Evolutionary conservation across 2,888 invertebrate species (phyloP).

Genomic region (Luperina testacea): DNA sequence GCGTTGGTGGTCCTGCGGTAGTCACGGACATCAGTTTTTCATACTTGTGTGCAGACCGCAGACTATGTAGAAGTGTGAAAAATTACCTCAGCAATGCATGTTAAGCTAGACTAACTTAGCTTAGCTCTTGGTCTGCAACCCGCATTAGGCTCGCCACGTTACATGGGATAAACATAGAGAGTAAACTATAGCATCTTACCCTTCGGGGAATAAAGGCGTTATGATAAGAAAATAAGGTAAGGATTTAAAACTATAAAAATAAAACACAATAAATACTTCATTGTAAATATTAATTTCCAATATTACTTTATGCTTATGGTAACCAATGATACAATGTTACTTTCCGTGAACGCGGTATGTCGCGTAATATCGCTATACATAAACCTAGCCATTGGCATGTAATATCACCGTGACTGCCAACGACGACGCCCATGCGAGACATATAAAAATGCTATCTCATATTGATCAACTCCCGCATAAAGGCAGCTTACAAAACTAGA

Average conservation of each 20-base stretch:
- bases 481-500: slow-evolving; percentile 84
- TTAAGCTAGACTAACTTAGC: too few relatives aligned
- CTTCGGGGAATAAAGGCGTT: neutral
- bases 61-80: too few relatives aligned
- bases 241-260: slow-evolving; percentile 32
- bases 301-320: slow-evolving; percentile 89
- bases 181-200: neutral
- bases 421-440: slow-evolving; percentile 79
- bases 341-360: slow-evolving; percentile 74
- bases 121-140: too few relatives aligned
- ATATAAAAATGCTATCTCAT: slow-evolving; percentile 68
- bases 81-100: too few relatives aligned
- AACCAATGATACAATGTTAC: slow-evolving; percentile 89
- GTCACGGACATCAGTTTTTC: too few relatives aligned
- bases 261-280: slow-evolving; percentile 72
- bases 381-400: slow-evolving; percentile 84
- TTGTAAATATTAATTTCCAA: slow-evolving; percentile 90
- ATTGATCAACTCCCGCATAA: slow-evolving; percentile 77
- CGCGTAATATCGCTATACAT: slow-evolving; percentile 79
- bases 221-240: neutral
- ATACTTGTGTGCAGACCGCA: too few relatives aligned
- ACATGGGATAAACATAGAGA: neutral
- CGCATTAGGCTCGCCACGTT: too few relatives aligned
- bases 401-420: slow-evolving; percentile 85
- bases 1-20: too few relatives aligned